These are phyloP conservation scores for Channallabes apus DNA, from an alignment of 2,797 vertebrate genomes.

Conservation along the genomic window DNA sequence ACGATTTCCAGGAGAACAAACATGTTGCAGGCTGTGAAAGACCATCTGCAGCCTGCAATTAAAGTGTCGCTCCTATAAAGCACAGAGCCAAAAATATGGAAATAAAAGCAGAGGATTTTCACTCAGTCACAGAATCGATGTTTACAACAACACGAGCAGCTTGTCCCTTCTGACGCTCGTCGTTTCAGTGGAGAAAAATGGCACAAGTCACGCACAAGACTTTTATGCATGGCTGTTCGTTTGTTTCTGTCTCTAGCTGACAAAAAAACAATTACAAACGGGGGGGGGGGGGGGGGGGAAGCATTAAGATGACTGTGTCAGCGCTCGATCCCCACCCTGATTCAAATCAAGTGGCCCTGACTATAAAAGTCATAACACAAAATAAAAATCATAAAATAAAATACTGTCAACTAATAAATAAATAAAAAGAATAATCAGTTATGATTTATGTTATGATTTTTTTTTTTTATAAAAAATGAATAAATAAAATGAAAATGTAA, in stretches of 20 bases:
- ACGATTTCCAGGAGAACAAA: slow-evolving; percentile 56
- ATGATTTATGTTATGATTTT: too few species aligned
- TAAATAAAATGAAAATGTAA: too few species aligned
- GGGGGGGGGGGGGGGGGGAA: too few species aligned
- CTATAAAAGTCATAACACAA: not conserved
- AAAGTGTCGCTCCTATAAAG: slow-evolving; percentile 45
- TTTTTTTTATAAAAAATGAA: too few species aligned
- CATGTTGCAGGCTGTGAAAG: slow-evolving; percentile 27
- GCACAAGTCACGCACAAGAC: not conserved
- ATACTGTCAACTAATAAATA: not conserved
- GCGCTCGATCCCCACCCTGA: not conserved
- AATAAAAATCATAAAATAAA: not conserved
- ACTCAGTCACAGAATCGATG: not conserved
- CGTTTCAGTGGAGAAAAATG: not conserved
- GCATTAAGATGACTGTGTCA: too few species aligned
- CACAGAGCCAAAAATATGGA: slow-evolving; percentile 62
- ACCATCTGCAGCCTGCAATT: slow-evolving; percentile 35
- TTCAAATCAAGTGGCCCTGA: not conserved
- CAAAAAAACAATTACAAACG: not conserved
- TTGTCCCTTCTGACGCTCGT: not conserved
- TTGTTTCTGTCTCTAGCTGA: not conserved
- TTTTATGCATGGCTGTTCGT: not conserved
- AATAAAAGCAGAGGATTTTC: slow-evolving; percentile 7
- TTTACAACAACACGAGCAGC: slow-evolving; percentile 18
- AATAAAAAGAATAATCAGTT: too few species aligned